These are phyloP conservation scores for Acanthurus tractus DNA, from an alignment of 2,797 vertebrate genomes.

Conservation along the genomic window DNA sequence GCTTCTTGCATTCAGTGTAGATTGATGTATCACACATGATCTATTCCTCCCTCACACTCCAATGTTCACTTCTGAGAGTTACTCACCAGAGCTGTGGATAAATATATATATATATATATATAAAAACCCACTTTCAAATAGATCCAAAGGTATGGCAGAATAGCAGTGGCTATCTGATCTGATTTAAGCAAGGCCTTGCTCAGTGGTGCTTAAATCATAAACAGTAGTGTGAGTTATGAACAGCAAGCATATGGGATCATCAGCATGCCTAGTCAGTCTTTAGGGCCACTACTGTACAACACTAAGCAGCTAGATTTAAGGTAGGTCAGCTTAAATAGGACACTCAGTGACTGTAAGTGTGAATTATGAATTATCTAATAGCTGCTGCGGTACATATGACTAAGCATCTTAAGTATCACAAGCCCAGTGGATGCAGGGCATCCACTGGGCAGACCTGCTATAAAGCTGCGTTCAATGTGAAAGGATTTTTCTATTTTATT, in stretches of 20 bases:
- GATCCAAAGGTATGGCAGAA: slow-evolving; percentile 13
- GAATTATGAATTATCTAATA: slow-evolving; percentile 55
- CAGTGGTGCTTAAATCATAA: not conserved
- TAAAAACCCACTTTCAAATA: slow-evolving; percentile 26
- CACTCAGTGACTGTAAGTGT: slow-evolving; percentile 27
- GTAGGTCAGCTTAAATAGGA: slow-evolving; percentile 32
- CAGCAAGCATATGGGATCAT: not conserved
- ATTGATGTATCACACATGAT: slow-evolving; percentile 12
- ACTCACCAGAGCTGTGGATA: slow-evolving; percentile 1
- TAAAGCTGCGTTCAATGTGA: not conserved
- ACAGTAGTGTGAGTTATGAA: not conserved
- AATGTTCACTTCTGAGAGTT: slow-evolving; percentile 25
- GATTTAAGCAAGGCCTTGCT: slow-evolving; percentile 2
- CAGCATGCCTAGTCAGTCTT: not conserved
- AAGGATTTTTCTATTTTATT: not conserved
- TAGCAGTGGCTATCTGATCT: not conserved
- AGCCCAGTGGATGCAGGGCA: slow-evolving; percentile 8
- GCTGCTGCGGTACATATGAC: slow-evolving; percentile 29
- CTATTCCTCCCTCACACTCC: slow-evolving; percentile 24
- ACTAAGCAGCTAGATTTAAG: slow-evolving; percentile 30
- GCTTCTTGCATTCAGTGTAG: not conserved
- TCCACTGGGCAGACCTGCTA: too few species aligned
- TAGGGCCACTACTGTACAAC: not conserved
- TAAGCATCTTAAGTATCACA: slow-evolving; percentile 35
- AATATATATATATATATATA: not conserved